Evolutionary conservation across 2,113 vertebrate genomes (phyloP).

Genomic region (Drymodes brunneopygia): DNA sequence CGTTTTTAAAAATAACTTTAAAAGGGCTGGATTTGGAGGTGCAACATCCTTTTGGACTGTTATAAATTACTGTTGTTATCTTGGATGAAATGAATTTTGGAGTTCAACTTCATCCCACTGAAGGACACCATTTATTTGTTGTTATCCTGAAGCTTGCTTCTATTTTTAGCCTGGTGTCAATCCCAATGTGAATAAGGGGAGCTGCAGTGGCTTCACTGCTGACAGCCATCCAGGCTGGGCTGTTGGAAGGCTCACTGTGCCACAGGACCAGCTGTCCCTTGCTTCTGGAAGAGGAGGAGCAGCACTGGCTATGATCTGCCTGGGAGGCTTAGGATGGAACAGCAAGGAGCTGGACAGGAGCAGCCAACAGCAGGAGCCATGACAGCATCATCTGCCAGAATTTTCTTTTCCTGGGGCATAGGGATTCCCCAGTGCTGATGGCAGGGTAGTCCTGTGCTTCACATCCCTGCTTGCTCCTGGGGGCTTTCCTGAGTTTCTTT

Average conservation of each 20-base stretch:
- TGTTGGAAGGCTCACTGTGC: not conserved
- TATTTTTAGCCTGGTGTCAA: not conserved
- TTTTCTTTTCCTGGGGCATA: not conserved
- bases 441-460: not conserved
- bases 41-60: not conserved
- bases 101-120: not conserved
- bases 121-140: not conserved
- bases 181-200: not conserved
- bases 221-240: not conserved
- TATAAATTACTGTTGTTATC: not conserved
- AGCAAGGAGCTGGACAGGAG: not conserved
- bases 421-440: not conserved
- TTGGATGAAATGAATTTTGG: not conserved
- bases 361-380: not conserved
- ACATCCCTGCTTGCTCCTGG: rapidly evolving
- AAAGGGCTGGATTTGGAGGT: not conserved
- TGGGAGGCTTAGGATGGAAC: not conserved
- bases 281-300: not conserved
- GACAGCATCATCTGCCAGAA: not conserved
- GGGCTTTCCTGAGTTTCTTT: not conserved
- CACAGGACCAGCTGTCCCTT: not conserved
- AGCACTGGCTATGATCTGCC: not conserved
- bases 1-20: not conserved
- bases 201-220: not conserved
- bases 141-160: not conserved